These are phyloP conservation scores for Xanthostigma xanthostigma DNA, from an alignment of 2,888 invertebrate genomes.

Conservation along the genomic window DNA sequence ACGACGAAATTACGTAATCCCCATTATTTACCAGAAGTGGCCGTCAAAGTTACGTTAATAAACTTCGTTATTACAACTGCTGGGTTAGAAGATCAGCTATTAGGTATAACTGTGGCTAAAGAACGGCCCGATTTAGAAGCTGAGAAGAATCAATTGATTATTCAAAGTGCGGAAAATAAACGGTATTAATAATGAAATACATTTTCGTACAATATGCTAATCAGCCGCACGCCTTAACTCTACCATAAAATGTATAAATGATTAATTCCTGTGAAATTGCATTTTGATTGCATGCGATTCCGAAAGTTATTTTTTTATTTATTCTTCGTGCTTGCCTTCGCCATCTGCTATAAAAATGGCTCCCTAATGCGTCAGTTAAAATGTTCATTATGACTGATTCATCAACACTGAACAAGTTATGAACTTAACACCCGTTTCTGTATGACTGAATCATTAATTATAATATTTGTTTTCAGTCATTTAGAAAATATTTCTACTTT, in stretches of 20 bases:
- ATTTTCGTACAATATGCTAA: not conserved
- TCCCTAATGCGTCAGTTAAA: too few relatives aligned
- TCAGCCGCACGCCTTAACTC: not conserved
- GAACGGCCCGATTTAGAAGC: conserved; percentile 85
- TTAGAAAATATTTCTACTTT: too few relatives aligned
- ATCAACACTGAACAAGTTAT: too few relatives aligned
- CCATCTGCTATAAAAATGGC: too few relatives aligned
- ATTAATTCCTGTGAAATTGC: not conserved
- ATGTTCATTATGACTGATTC: too few relatives aligned
- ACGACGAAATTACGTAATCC: conserved; percentile 89
- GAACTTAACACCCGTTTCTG: too few relatives aligned
- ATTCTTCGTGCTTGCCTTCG: too few relatives aligned
- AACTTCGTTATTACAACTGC: conserved; percentile 87
- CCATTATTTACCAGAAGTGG: conserved; percentile 85
- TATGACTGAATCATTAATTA: too few relatives aligned
- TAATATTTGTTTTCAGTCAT: too few relatives aligned
- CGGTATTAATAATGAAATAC: conserved; percentile 17
- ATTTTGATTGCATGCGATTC: too few relatives aligned
- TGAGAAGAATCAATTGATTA: conserved; percentile 73
- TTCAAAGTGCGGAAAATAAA: conserved; percentile 76
- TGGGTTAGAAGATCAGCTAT: conserved; percentile 77
- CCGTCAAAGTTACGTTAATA: conserved; percentile 77
- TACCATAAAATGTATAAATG: too few relatives aligned
- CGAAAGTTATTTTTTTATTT: too few relatives aligned
- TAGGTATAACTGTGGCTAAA: conserved; percentile 81